These are phyloP conservation scores for Drosophila nannoptera DNA, from an alignment of 1,140 invertebrate genomes.

Conservation along the genomic window DNA sequence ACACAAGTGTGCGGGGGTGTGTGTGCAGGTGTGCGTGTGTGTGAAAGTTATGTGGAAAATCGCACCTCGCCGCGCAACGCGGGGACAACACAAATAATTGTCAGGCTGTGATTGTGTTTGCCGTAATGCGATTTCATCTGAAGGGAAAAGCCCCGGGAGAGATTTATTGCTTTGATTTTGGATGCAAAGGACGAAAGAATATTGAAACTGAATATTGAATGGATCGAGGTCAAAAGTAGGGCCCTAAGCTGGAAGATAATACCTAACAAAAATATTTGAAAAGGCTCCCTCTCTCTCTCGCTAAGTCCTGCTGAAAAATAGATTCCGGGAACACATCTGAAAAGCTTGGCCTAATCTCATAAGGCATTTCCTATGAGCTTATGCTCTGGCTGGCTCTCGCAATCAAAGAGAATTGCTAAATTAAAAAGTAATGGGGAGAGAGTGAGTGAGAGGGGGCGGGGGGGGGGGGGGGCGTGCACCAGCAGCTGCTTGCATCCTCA, in stretches of 20 bases:
- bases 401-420: slow-evolving; percentile 22
- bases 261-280: no score
- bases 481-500: slow-evolving; percentile 15
- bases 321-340: neutral
- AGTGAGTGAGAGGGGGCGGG: neutral
- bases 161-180: neutral
- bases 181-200: no score
- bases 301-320: neutral
- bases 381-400: neutral
- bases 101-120: slow-evolving; percentile 8
- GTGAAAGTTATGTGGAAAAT: slow-evolving; percentile 3
- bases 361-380: neutral
- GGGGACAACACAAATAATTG: neutral
- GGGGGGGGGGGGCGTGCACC: no score
- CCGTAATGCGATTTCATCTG: slow-evolving; percentile 3
- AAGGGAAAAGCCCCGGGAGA: neutral
- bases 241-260: no score
- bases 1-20: neutral
- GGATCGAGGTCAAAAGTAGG: no score
- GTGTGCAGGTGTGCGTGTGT: neutral
- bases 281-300: no score
- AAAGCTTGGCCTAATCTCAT: slow-evolving; percentile 1
- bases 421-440: neutral
- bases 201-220: no score
- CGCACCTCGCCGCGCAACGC: slow-evolving; percentile 6